Conservation (phyloP, 1,140 invertebrate species). For the Homarus americanus region DNA sequence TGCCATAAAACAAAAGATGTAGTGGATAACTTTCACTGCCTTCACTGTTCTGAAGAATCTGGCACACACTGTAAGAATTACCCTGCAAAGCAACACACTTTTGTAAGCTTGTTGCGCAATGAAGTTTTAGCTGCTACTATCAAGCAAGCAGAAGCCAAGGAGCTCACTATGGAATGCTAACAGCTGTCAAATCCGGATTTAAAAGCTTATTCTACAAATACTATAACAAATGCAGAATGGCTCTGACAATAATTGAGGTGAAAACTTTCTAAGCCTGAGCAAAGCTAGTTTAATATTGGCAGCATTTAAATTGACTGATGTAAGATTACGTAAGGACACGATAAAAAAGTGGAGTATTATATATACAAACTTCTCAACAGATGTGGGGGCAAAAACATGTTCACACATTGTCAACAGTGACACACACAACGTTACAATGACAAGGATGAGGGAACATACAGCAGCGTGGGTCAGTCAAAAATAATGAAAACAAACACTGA, state of each 20-base stretch:
- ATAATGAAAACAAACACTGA: conserved; percentile 46
- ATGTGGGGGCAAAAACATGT: conserved; percentile 54
- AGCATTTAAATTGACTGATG: conserved; percentile 56
- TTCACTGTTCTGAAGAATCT: conserved; percentile 4
- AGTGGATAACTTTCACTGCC: conserved; percentile 30
- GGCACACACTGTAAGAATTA: conserved; percentile 24
- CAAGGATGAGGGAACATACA: conserved; percentile 48
- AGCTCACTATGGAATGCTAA: conserved; percentile 65
- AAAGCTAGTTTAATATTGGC: conserved; percentile 60
- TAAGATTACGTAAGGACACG: conserved; percentile 51
- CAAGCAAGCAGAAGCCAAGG: conserved; percentile 54
- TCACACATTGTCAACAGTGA: conserved; percentile 58
- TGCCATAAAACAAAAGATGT: conserved; percentile 43
- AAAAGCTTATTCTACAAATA: conserved; percentile 55
- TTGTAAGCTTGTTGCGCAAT: conserved; percentile 48
- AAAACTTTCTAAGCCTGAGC: conserved; percentile 61
- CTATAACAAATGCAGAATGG: conserved; percentile 60
- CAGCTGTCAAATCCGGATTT: conserved; percentile 48
- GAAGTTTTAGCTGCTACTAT: conserved; percentile 38
- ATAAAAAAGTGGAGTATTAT: conserved; percentile 44
- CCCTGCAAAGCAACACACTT: conserved; percentile 56
- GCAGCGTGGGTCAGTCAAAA: conserved; percentile 43
- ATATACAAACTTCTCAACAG: conserved; percentile 60
- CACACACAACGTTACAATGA: conserved; percentile 64
- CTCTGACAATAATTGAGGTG: conserved; percentile 49